A percentile compares a stretch with the other conserved stretches of the same genome.
These are phyloP conservation scores for Nymphalis c-album DNA, from an alignment of 2,888 invertebrate genomes.

Conservation along the genomic window DNA sequence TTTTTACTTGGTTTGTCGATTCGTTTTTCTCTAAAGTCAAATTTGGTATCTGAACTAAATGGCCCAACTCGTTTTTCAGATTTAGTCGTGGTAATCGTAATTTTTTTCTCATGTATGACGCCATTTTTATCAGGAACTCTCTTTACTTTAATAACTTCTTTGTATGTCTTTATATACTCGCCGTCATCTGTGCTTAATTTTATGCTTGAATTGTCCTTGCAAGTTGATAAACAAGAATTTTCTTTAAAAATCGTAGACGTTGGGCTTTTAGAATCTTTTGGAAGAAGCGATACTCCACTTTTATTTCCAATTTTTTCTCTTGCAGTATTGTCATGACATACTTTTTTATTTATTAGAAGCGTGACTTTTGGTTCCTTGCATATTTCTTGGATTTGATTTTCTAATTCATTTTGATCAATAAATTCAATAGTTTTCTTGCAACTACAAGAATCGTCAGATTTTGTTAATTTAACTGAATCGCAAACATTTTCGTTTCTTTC, in stretches of 20 bases:
- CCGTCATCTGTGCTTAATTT: conserved; percentile 11
- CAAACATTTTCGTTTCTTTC: background rate
- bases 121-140: conserved; percentile 50
- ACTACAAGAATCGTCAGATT: conserved; percentile 2
- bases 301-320: background rate
- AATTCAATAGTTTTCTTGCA: conserved; percentile 17
- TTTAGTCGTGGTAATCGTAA: conserved; percentile 51
- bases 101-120: conserved; percentile 50
- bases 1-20: background rate
- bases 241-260: background rate
- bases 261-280: background rate
- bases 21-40: conserved; percentile 4
- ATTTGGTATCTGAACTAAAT: conserved; percentile 4
- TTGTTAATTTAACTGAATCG: background rate
- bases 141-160: conserved; percentile 52
- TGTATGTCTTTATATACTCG: conserved; percentile 47
- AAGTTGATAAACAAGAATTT: conserved; percentile 11
- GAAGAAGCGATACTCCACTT: background rate
- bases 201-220: conserved; percentile 24
- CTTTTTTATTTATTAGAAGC: background rate
- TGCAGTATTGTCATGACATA: background rate
- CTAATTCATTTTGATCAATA: conserved; percentile 17
- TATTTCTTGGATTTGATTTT: background rate
- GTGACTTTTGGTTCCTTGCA: background rate
- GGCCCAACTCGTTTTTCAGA: conserved; percentile 47